phyloP scores from a whole-genome alignment of 2,113 vertebrate genomes.

The Numida meleagris region DNA sequence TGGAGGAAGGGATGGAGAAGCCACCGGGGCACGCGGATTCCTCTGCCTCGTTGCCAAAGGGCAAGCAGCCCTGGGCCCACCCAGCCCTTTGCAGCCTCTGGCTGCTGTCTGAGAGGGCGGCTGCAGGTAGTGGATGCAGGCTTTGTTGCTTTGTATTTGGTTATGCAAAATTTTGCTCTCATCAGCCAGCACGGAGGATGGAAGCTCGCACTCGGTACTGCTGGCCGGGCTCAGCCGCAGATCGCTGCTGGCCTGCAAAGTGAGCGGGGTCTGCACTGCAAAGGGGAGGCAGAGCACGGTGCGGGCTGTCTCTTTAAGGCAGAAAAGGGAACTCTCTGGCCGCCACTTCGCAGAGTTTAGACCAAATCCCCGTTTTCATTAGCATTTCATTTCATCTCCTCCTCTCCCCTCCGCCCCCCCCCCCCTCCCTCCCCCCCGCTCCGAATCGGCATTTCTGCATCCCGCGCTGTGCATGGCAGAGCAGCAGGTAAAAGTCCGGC shows the following conservation, averaged over 20 bases:
- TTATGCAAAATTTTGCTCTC: not conserved
- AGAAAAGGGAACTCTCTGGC: not conserved
- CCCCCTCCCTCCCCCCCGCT: conserved; percentile 54
- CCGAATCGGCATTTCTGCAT: conserved; percentile 19
- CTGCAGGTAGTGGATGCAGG: rapidly evolving
- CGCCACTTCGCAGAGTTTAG: conserved; percentile 43
- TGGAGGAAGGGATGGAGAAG: not conserved
- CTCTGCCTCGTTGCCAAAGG: not conserved
- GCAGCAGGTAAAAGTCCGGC: not conserved
- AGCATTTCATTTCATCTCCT: conserved; percentile 18
- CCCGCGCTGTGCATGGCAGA: not conserved
- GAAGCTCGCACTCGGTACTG: not conserved
- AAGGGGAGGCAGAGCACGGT: not conserved
- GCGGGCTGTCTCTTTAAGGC: conserved; percentile 12
- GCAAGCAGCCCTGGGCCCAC: not conserved
- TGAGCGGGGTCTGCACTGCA: rapidly evolving
- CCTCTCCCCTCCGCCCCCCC: conserved; percentile 39
- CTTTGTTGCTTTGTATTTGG: not conserved
- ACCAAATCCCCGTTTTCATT: not conserved
- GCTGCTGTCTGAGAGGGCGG: not conserved
- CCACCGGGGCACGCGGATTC: not conserved
- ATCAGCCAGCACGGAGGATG: rapidly evolving
- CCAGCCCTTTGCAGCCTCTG: not conserved
- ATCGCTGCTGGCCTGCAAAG: too few species aligned
- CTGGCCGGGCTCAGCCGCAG: not conserved